Evolutionary conservation across 2,797 vertebrate species (phyloP).

Genomic region (Heterohyrax brucei): DNA sequence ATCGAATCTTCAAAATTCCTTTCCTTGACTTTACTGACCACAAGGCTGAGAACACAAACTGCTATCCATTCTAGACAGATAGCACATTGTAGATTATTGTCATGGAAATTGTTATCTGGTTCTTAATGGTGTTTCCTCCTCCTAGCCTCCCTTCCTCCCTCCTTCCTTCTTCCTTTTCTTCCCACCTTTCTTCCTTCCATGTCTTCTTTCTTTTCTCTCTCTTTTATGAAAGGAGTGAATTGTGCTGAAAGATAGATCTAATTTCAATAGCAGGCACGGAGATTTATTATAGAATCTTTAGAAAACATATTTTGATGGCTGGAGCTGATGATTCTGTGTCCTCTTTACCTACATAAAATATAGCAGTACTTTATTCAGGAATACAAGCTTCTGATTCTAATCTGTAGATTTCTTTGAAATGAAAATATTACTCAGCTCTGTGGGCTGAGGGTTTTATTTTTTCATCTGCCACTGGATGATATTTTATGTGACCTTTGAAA

Average conservation of each 20-base stretch:
- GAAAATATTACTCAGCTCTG: background rate
- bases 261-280: background rate
- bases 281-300: background rate
- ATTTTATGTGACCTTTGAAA: constrained; percentile 33
- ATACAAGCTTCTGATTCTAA: background rate
- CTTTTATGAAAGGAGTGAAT: background rate
- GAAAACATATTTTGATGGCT: constrained; percentile 26
- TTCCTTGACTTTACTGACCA: constrained; percentile 51
- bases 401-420: constrained; percentile 41
- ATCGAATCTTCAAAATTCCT: constrained; percentile 75
- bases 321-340: background rate
- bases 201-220: background rate
- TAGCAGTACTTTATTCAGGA: background rate
- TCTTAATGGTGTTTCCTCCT: background rate
- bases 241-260: background rate
- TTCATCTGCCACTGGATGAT: background rate
- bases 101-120: background rate
- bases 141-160: fast-evolving
- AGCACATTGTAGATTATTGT: constrained; percentile 42
- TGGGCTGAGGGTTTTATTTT: background rate
- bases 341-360: background rate
- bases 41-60: constrained; percentile 48
- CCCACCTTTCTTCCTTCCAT: no score
- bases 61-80: background rate
- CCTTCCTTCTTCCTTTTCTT: fast-evolving